Evolutionary conservation across 1,140 invertebrate species (phyloP).

Genomic region (Drosophila jambulina): DNA sequence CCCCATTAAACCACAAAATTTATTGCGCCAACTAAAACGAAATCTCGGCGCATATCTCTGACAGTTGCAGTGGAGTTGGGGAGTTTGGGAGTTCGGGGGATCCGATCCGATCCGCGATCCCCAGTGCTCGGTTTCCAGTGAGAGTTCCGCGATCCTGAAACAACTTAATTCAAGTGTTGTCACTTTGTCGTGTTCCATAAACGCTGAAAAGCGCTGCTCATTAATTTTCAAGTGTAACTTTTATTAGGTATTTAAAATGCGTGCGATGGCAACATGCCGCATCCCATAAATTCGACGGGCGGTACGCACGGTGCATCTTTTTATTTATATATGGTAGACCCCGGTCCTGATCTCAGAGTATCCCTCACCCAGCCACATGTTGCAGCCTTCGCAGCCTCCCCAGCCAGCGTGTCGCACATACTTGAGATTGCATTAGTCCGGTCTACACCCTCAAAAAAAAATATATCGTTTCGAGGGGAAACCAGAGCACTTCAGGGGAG

Average conservation of each 20-base stretch:
- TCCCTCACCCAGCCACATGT: slow-evolving; percentile 66
- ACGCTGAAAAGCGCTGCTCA: slow-evolving; percentile 76
- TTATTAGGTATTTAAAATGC: slow-evolving; percentile 83
- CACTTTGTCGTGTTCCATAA: slow-evolving; percentile 80
- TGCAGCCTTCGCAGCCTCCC: slow-evolving; percentile 54
- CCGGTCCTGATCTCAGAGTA: not conserved
- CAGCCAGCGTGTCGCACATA: slow-evolving; percentile 69
- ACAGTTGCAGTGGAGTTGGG: slow-evolving; percentile 31
- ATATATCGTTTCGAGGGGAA: slow-evolving; percentile 9
- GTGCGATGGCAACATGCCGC: slow-evolving; percentile 79
- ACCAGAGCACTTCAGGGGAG: slow-evolving; percentile 14
- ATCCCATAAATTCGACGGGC: slow-evolving; percentile 72
- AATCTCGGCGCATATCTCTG: slow-evolving; percentile 64
- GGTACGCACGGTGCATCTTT: slow-evolving; percentile 38
- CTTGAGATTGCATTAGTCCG: slow-evolving; percentile 82
- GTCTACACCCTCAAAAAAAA: slow-evolving; percentile 51
- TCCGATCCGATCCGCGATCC: slow-evolving; percentile 2
- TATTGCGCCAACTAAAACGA: slow-evolving; percentile 82
- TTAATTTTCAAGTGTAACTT: slow-evolving; percentile 84
- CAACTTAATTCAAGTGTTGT: slow-evolving; percentile 83
- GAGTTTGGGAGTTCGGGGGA: slow-evolving; percentile 13
- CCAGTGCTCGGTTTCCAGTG: not conserved
- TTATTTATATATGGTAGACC: slow-evolving; percentile 39
- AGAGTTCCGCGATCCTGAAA: slow-evolving; percentile 35
- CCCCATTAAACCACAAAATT: slow-evolving; percentile 84